Percentiles rank a stretch among this genome's conserved stretches.
phyloP scores from a whole-genome alignment of 2,797 vertebrate species.

The Sciaenops ocellatus region DNA sequence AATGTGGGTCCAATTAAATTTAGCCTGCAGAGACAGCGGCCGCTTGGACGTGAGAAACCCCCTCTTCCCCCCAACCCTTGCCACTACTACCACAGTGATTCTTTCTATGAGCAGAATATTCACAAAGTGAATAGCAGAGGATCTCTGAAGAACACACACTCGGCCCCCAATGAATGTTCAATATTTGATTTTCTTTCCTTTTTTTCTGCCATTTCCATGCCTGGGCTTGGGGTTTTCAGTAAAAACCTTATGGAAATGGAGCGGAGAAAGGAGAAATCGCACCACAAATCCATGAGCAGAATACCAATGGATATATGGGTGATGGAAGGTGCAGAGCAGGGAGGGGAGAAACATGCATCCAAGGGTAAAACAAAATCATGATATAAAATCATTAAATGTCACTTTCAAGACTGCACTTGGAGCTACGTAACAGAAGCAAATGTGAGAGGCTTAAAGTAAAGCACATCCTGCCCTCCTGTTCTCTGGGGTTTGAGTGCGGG shows the following conservation, averaged over 20 bases:
- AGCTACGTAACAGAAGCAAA: constrained; percentile 26
- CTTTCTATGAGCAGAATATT: constrained; percentile 77
- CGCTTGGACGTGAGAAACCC: constrained; percentile 68
- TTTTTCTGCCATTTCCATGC: constrained; percentile 60
- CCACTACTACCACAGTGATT: constrained; percentile 59
- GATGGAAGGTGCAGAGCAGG: background rate
- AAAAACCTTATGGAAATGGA: constrained; percentile 54
- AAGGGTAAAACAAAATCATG: constrained; percentile 27
- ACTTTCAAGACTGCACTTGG: constrained; percentile 34
- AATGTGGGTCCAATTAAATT: constrained; percentile 87
- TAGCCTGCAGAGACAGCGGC: constrained; percentile 82
- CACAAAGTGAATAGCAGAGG: constrained; percentile 80
- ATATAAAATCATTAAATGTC: constrained; percentile 41
- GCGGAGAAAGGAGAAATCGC: constrained; percentile 19
- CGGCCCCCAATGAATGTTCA: constrained; percentile 72
- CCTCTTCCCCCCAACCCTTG: constrained; percentile 16
- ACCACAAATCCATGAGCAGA: constrained; percentile 36
- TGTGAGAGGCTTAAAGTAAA: constrained; percentile 40
- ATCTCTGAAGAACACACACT: constrained; percentile 64
- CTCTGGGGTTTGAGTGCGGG: constrained; percentile 51
- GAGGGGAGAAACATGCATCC: constrained; percentile 32
- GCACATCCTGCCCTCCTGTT: constrained; percentile 25
- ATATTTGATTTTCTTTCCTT: constrained; percentile 77
- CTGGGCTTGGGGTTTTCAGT: constrained; percentile 48
- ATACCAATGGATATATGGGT: constrained; percentile 24